These are phyloP conservation scores for Dendrocopos noguchii DNA, from an alignment of 2,113 vertebrate genomes.

Conservation along the genomic window DNA sequence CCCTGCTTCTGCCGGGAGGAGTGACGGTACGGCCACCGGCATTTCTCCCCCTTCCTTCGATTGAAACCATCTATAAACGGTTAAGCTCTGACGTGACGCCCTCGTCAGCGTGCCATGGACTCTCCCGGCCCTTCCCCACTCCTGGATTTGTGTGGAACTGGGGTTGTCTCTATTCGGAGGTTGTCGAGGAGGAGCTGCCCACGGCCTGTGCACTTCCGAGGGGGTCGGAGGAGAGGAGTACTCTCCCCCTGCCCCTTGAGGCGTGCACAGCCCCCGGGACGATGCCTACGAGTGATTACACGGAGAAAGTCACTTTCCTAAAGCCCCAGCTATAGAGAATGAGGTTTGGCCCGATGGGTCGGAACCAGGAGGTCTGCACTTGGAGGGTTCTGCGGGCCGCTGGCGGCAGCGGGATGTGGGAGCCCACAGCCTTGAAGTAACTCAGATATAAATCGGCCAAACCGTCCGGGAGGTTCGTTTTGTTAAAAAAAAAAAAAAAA, in stretches of 20 bases:
- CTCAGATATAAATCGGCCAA: not conserved
- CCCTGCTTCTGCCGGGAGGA: not conserved
- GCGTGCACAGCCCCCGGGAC: not conserved
- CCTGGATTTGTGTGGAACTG: not conserved
- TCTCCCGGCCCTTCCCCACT: not conserved
- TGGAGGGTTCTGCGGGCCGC: not conserved
- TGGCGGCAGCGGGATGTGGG: not conserved
- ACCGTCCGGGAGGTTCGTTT: not conserved
- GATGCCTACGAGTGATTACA: not conserved
- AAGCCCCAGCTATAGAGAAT: accelerated
- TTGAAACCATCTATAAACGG: conserved; percentile 29
- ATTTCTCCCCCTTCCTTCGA: not conserved
- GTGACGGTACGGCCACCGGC: not conserved
- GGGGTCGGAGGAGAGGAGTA: not conserved
- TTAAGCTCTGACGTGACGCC: conserved; percentile 55
- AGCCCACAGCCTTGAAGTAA: not conserved
- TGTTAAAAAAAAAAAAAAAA: not conserved
- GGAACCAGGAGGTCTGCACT: not conserved
- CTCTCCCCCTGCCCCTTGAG: not conserved
- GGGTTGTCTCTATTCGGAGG: not conserved
- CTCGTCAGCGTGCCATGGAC: conserved; percentile 11
- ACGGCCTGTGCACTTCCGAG: not conserved
- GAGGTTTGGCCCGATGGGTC: not conserved
- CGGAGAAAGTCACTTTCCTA: not conserved
- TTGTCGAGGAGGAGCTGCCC: not conserved